A percentile compares a stretch with the other conserved stretches of the same genome.
phyloP scores from a whole-genome alignment of 2,113 vertebrate genomes.

The Antennarius striatus region DNA sequence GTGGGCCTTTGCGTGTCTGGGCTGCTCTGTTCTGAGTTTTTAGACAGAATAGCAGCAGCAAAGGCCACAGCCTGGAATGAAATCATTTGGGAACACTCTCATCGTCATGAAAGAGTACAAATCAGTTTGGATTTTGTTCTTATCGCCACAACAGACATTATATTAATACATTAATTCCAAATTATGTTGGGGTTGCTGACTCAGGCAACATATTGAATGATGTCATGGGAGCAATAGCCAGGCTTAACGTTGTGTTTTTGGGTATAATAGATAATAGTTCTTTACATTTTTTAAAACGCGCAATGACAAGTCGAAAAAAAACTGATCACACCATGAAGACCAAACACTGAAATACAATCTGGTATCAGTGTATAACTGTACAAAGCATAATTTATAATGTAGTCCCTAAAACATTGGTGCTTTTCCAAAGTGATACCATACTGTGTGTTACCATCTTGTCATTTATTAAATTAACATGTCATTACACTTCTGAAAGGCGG shows the following conservation, averaged over 20 bases:
- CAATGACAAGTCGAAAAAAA: no score
- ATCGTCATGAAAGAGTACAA: slow-evolving; percentile 34
- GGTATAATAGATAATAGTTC: slow-evolving; percentile 44
- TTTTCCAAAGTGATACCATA: no score
- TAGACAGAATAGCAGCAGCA: slow-evolving; percentile 53
- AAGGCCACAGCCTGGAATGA: slow-evolving; percentile 55
- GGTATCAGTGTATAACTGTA: no score
- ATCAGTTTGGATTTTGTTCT: slow-evolving; percentile 20
- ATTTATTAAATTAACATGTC: no score
- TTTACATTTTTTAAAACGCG: slow-evolving; percentile 8
- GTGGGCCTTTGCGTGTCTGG: slow-evolving; percentile 68
- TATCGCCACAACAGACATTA: slow-evolving; percentile 32
- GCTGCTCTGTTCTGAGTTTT: slow-evolving; percentile 48
- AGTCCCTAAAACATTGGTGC: no score
- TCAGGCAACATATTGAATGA: slow-evolving; percentile 51
- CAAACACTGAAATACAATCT: no score
- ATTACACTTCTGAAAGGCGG: no score
- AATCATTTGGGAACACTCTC: slow-evolving; percentile 48
- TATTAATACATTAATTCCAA: slow-evolving; percentile 25
- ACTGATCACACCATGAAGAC: no score
- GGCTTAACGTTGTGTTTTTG: slow-evolving; percentile 27
- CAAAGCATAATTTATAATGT: no score
- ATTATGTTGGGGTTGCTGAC: slow-evolving; percentile 29
- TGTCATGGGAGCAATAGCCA: slow-evolving; percentile 59
- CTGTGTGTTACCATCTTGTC: no score